Evolutionary conservation across 2,797 vertebrate species (phyloP), one percentile per base, ranked within the genome.

Genomic region (Phyllotis vaccarum): DNA sequence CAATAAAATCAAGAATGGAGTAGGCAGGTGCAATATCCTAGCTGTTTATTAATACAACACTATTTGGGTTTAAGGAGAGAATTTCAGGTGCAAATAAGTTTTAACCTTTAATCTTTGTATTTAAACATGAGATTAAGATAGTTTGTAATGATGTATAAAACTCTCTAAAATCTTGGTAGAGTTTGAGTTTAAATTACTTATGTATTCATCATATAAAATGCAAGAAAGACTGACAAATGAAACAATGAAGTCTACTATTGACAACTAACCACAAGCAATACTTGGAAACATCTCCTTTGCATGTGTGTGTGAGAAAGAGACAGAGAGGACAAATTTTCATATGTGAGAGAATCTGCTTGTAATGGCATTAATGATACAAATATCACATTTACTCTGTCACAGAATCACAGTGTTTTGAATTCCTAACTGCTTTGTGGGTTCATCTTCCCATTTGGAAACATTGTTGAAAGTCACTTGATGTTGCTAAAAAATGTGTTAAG

Each of bases 1-100:
- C 64, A 91, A 91, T 95, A 85, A 94, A 89, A 91, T 52, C 37
- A 17, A 21, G 83, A 96, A 74, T 76, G n/a, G 37, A 34, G 64
- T 40, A 68, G 91, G 80, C n/a, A 81, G 86, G 52, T 95, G 12
- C 80, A 80, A 37, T 78, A 81, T 40, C 16, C n/a, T 60, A 22
- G 11, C 17, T 60, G 12, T 68, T 95, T 17, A 86, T 89, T 17
- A 80, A 27, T 16, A 52, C 10, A 72, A 49, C 81, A 40, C 24
- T 10, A 49, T 86, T 90, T 68, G 66, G 6, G 66, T 68, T 40
- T 87, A 10, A 91, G 79, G 21, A 56, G 21, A 56, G 74, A 94
- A 86, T 64, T 76, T 80, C 37, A 80, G 49, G 52, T 54, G 3
- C 40, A 75, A 46, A 16, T 68, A 64, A 40, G 0, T 78, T 83